Conservation (phyloP, 2,113 vertebrate species). For the Gobius niger region DNA sequence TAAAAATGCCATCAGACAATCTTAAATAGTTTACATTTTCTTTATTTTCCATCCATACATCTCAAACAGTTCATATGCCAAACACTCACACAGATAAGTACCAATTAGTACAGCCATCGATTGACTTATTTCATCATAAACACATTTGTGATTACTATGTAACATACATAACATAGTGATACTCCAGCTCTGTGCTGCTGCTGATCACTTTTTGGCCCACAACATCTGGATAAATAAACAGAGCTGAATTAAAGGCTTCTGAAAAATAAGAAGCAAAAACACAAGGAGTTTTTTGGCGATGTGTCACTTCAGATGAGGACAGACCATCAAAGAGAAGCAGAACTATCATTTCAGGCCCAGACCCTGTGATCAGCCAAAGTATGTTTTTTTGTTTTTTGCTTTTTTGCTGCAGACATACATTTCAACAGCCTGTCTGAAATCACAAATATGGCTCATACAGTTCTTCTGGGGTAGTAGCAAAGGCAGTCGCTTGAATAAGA, state of each 20-base stretch:
- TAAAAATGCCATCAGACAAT: constrained; percentile 12
- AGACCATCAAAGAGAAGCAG: constrained; percentile 21
- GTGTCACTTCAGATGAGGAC: constrained; percentile 32
- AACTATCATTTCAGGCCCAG: constrained; percentile 40
- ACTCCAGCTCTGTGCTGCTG: constrained; percentile 48
- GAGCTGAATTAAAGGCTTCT: constrained; percentile 72
- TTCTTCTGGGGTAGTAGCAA: constrained; percentile 21
- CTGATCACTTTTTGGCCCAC: constrained; percentile 49
- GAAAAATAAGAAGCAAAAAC: constrained; percentile 81
- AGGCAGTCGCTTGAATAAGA: constrained; percentile 39
- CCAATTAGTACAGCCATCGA: constrained; percentile 44
- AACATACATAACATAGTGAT: constrained; percentile 57
- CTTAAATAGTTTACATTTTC: constrained; percentile 75
- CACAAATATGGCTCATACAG: background rate
- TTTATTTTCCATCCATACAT: constrained; percentile 62
- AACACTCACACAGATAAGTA: constrained; percentile 42
- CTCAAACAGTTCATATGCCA: constrained; percentile 48
- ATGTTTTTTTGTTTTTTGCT: constrained; percentile 11
- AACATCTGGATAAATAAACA: constrained; percentile 55
- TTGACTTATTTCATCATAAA: constrained; percentile 61
- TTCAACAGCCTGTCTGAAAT: constrained; percentile 7
- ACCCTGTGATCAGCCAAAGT: constrained; percentile 42
- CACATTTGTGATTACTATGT: constrained; percentile 53
- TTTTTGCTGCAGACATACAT: constrained; percentile 5
- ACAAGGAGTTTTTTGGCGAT: constrained; percentile 57